Base-by-base conservation (phyloP, 2,113 vertebrate species). In the Hemibagrus wyckioides region DNA sequence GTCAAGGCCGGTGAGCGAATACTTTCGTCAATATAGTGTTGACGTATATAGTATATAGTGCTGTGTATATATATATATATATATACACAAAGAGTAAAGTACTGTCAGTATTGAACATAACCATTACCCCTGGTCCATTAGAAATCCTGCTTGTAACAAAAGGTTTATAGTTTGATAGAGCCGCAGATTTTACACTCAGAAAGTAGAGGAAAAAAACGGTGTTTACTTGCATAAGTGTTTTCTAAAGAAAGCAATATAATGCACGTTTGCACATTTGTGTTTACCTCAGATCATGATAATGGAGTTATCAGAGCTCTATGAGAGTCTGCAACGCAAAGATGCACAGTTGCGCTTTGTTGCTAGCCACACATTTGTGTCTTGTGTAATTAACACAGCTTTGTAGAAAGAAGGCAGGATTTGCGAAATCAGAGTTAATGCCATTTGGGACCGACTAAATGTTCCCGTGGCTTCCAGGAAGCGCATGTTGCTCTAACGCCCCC, bases 391-490 rank as follows among this genome's bases (percentile, higher is more conserved):
- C 36, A 48, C 75, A 80, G 80, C 4, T 83, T 83, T 86, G 80
- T 19, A 83, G 89, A 90, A 61, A 80, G 86, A 83, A 84, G 82
- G 50, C 86, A 80, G 76, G 30, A 84, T 90, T 83, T 86, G 79
- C 14, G 17, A 82, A 82, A 82, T 82, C 65, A 56, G 69, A 87
- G 52, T 52, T 87, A 87, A 83, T 87, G 48, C 61, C 84, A 86
- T 88, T 88, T 90, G 86, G 86, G 57, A 83, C 67, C 75, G 59
- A 30, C 30, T 83, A 67, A 85, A 67, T 82, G 14, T 71, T 87
- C 36, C 61, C 30, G 17, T 83, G 73, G 59, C 48, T 85, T 80
- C 80, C 84, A 73, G 73, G 84, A 80, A 88, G 28, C 28, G 14
- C 79, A 85, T 59, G 13, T 63, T 4, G 71, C 30, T 21, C 8